These are phyloP conservation scores for Raja brachyura DNA, from an alignment of 2,113 vertebrate species.

Conservation along the genomic window DNA sequence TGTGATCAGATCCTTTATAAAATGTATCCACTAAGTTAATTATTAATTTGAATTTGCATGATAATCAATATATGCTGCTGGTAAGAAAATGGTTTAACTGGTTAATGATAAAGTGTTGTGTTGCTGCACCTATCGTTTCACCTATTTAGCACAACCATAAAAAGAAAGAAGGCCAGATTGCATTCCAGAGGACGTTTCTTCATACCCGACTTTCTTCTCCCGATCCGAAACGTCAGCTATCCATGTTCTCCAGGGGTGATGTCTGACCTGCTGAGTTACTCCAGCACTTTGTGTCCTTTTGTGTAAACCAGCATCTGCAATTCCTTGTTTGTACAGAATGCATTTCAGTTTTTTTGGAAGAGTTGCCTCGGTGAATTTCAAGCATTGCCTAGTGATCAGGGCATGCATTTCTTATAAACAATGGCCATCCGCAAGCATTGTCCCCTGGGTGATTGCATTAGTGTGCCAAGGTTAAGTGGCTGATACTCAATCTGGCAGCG, in stretches of 20 bases:
- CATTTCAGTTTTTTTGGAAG: background rate
- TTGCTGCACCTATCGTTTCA: background rate
- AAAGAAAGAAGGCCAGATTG: background rate
- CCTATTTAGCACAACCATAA: background rate
- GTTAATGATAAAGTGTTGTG: background rate
- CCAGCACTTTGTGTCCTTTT: too few species aligned
- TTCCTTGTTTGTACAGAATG: too few species aligned
- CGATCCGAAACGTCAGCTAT: too few species aligned
- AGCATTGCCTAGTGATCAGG: background rate
- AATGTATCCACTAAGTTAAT: background rate
- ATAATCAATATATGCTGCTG: background rate
- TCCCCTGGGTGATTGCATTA: background rate
- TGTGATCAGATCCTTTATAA: background rate
- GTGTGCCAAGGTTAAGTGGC: constrained; percentile 25
- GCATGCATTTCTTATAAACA: background rate
- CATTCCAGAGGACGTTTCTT: too few species aligned
- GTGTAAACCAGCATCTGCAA: too few species aligned
- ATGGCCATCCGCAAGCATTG: background rate
- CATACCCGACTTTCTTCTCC: too few species aligned
- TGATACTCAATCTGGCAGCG: constrained; percentile 3
- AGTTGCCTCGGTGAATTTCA: background rate
- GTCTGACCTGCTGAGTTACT: too few species aligned
- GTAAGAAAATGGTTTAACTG: background rate
- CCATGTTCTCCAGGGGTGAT: too few species aligned
- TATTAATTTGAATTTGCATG: background rate